Evolutionary conservation across 1,140 invertebrate genomes (phyloP), one percentile per base, ranked within the genome.

Genomic region (Lucilia sericata): DNA sequence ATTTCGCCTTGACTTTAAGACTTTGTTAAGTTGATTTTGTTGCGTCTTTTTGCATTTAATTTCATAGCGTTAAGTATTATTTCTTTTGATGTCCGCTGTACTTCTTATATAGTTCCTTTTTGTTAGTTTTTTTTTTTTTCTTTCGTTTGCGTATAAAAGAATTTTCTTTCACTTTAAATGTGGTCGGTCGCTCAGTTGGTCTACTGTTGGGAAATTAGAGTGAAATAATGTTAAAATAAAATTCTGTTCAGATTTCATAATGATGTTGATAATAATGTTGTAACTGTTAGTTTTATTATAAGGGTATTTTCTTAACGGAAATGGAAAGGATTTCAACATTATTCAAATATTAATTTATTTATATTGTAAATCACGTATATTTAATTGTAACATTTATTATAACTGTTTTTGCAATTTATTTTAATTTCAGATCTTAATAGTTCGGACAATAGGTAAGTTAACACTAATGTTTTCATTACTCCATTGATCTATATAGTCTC

Each of bases 1-100:
- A 70, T 70, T 25, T 17, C 19, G 17, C 60, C 60, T 70, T 70
- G 60, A 70, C 60, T 70, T 70, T 70, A 70, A 70, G 60, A 19
- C 60, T 21, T 21, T 70, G n/a, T 70, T 70, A 21, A 70, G 51
- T 21, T 9, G 2, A 3, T 70, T 70, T 25, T 70, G 25, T 30
- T 30, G 25, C 1, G 25, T 70, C 8, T 70, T 19, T 70, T 21
- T 70, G 51, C 51, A 55, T 42, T 42, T 42, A 55, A 17, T n/a
- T 55, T 55, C 51, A 55, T 2, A 17, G 12, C 51, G 12, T 12
- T 3, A 70, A 70, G 60, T 70, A 7, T 5, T 13, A 2, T 55
- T 70, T 70, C 60, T 70, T 70, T 70, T 70, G 60, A 70, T 70
- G 19, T 19, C 19, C 60, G 17, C 19, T 21, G 19, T 70, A 70